Base-by-base conservation (phyloP, 2,113 vertebrate species). In the Dromiciops gliroides region DNA sequence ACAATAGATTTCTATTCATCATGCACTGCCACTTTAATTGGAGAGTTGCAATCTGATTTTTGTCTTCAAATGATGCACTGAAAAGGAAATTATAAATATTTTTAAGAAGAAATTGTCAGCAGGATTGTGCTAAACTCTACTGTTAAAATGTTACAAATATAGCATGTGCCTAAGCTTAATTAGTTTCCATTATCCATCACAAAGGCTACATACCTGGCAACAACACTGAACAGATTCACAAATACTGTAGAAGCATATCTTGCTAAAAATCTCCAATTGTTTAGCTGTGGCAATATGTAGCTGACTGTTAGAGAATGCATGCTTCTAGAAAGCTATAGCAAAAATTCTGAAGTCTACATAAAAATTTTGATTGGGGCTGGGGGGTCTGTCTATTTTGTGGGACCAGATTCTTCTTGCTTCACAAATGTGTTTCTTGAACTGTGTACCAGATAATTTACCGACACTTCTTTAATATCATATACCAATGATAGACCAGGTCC, bases 81-180 rank as follows among this genome's bases (percentile, higher is more conserved):
- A 98, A 97, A 53, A 94, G 50, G 50, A 97, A 95, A 98, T 94
- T 97, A 94, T 95, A 98, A 98, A 98, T 98, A 96, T 88, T 94
- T 47, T 0, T 92, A 92, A 96, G 94, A 94, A 88, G 95, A 89
- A 97, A 97, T 97, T 96, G 91, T 93, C 31, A 97, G 60, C 11
- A 95, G 89, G 89, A 96, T 98, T 98, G 47, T 97, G 49, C 50
- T 97, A 97, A 98, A 96, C 48, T 67, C 31, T 93, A 60, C 53
- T 90, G 90, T n/a, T 95, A 93, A 97, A 98, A 93, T 97, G 96
- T 37, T 97, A 89, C 47, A 96, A 96, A 97, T 97, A 97, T 90
- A 97, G 95, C 48, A 92, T 93, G n/a, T 95, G 53, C 92, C 92
- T 97, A 94, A 52, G 48, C 92, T 97, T 97, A 98, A 97, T 96